These are phyloP conservation scores for Papilio demoleus DNA, from an alignment of 2,888 invertebrate species.

Conservation along the genomic window DNA sequence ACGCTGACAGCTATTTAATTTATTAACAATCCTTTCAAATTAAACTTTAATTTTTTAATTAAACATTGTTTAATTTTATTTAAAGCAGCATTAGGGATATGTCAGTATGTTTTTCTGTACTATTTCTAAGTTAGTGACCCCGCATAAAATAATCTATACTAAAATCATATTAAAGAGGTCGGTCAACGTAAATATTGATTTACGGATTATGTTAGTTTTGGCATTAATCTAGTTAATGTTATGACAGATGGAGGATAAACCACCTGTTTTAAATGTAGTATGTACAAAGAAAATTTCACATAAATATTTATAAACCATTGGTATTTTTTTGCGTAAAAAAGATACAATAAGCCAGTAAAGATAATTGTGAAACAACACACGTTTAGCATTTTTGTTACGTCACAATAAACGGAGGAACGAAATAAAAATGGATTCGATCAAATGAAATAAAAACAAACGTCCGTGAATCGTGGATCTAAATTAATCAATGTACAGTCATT, in stretches of 20 bases:
- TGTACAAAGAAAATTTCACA: conserved; percentile 1
- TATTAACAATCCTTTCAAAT: not conserved
- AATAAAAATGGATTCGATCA: not conserved
- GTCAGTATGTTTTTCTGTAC: not conserved
- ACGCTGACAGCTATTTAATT: conserved; percentile 8
- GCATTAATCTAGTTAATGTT: conserved; percentile 1
- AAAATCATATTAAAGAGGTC: conserved; percentile 1
- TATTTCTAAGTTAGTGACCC: not conserved
- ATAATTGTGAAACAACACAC: not conserved
- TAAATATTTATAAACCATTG: not conserved
- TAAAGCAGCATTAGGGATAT: not conserved
- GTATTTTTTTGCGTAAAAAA: too few species aligned
- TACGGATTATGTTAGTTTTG: conserved; percentile 12
- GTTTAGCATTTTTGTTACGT: not conserved
- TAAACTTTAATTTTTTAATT: not conserved
- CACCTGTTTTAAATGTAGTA: conserved; percentile 5
- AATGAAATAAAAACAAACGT: conserved; percentile 1
- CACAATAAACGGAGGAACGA: not conserved
- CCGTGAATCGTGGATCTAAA: not conserved
- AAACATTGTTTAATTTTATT: not conserved
- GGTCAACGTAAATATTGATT: conserved; percentile 20
- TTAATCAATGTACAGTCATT: conserved; percentile 17
- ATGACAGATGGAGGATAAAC: conserved; percentile 18
- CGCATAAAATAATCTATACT: not conserved
- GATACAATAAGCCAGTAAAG: not conserved